Percentiles rank a stretch among this genome's conserved stretches.
Evolutionary conservation across 2,113 vertebrate species (phyloP).

Genomic region (Perca flavescens): DNA sequence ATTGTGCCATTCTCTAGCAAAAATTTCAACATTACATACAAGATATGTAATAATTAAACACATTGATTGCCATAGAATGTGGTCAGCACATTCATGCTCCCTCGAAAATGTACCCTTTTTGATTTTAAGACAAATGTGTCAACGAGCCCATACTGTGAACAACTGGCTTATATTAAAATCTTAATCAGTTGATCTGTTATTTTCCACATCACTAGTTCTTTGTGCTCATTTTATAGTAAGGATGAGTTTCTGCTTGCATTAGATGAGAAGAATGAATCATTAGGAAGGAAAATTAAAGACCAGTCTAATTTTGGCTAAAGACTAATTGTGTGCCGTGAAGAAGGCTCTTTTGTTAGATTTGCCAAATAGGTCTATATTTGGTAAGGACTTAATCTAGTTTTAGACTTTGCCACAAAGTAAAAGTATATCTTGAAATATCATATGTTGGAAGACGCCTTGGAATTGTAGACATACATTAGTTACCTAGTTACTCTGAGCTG

Average conservation of each 20-base stretch:
- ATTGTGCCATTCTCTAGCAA: background rate
- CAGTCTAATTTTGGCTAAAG: conserved; percentile 50
- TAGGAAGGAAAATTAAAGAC: conserved; percentile 17
- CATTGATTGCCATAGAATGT: background rate
- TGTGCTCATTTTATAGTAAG: background rate
- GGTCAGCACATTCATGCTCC: background rate
- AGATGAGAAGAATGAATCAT: conserved; percentile 21
- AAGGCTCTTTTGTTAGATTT: conserved; percentile 51
- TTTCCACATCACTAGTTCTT: background rate
- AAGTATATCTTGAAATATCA: conserved; percentile 5
- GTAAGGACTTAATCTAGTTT: conserved; percentile 14
- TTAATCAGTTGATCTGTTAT: background rate
- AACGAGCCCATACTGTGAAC: background rate
- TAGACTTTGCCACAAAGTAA: background rate
- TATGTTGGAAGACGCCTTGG: background rate
- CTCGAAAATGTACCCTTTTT: background rate
- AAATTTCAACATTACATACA: background rate
- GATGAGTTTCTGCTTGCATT: conserved; percentile 16
- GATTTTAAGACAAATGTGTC: background rate
- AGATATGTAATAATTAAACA: background rate
- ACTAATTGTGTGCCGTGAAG: conserved; percentile 40
- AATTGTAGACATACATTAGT: background rate
- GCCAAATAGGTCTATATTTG: conserved; percentile 47
- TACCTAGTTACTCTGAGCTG: background rate
- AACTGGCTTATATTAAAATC: background rate